Evolutionary conservation across 2,797 vertebrate genomes (phyloP).

Genomic region (Rhinoraja longicauda): DNA sequence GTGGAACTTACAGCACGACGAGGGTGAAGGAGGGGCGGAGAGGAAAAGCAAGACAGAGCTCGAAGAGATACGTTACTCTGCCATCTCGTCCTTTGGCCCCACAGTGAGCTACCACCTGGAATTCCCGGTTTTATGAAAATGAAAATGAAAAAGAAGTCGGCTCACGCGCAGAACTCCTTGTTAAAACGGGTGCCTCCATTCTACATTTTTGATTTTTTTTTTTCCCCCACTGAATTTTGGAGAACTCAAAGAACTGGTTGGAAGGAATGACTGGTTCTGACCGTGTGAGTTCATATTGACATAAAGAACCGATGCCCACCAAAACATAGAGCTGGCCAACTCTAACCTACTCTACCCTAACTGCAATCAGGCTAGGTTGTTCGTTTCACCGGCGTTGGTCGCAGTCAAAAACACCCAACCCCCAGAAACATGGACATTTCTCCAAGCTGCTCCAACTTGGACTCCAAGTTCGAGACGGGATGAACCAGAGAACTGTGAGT

Average conservation of each 20-base stretch:
- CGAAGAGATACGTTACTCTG: no score
- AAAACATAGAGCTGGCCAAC: no score
- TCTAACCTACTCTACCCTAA: background rate
- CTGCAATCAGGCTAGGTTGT: background rate
- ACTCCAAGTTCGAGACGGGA: background rate
- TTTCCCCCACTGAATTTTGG: background rate
- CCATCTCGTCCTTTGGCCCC: background rate
- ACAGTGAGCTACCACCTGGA: background rate
- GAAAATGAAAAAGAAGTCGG: background rate
- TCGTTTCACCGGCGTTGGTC: background rate
- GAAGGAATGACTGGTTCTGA: background rate
- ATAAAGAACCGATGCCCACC: background rate
- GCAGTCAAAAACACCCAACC: background rate
- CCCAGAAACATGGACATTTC: background rate
- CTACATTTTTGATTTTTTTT: background rate
- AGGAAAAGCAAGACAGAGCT: no score
- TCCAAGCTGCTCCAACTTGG: background rate
- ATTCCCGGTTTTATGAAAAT: background rate
- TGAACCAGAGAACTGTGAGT: background rate
- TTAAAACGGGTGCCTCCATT: background rate
- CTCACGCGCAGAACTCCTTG: background rate
- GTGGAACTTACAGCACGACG: no score
- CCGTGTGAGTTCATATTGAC: background rate
- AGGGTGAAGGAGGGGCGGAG: no score
- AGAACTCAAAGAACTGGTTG: background rate